Evolutionary conservation across 2,113 vertebrate genomes (phyloP), one percentile per base, ranked within the genome.

Genomic region (Mohoua ochrocephala): DNA sequence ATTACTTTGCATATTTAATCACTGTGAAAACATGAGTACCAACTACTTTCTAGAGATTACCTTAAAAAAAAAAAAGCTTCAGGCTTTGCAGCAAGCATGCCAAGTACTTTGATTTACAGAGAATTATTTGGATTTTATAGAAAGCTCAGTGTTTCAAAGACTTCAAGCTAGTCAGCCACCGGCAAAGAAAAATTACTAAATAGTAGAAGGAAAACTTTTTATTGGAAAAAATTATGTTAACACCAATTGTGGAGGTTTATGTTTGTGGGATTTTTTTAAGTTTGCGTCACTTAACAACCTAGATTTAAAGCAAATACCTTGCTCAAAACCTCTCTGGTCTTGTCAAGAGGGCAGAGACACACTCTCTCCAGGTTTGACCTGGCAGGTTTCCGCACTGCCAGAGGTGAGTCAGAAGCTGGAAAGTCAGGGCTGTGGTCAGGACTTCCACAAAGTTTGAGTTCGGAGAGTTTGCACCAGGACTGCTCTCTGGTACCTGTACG

Each of bases 1-100:
- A 98, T 98, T 98, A 98, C 98, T 98, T 98, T 98, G 98, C 98
- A 98, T 98, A 98, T 99, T 98, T 98, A 99, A 98, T 98, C 98
- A 97, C 97, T 98, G 96, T 97, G 97, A 98, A 98, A 98, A 98
- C 97, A 98, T 89, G 97, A 97, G 98, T 97, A 98, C 95, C 97
- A 98, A 98, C 97, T 97, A 98, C 97, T 98, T 98, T 98, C 97
- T 98, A 97, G 98, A 98, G 98, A 98, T 98, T 98, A 98, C 98
- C 98, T 98, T 98, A 78, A 97, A 96, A 94, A 92, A 77, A 90
- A 94, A 96, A 94, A 93, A 90, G 91, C 97, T 97, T 68, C 96
- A 97, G 97, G 97, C 97, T 97, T 97, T 97, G 95, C 98, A 98
- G 96, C 81, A 97, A 97, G 97, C 97, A 97, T 97, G 96, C 97